Evolutionary conservation across 2,113 vertebrate genomes (phyloP).

Genomic region (Cairina moschata): DNA sequence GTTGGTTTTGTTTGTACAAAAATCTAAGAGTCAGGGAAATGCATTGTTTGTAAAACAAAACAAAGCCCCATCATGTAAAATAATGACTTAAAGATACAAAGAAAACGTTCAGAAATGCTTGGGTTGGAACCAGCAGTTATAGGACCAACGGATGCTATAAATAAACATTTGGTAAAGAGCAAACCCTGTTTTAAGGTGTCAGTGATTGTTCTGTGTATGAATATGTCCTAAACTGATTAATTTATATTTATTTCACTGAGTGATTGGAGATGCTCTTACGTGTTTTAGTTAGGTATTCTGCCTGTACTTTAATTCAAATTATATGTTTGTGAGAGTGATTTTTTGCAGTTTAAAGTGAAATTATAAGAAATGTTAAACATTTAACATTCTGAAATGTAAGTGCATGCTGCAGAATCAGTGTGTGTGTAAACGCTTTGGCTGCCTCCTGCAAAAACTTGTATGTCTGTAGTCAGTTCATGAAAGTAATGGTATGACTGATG

Average conservation of each 20-base stretch:
- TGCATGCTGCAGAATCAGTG: not conserved
- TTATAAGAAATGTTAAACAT: not conserved
- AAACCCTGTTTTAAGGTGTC: not conserved
- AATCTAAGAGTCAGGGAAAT: not conserved
- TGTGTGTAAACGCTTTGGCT: not conserved
- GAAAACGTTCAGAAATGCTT: not conserved
- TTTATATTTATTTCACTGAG: not conserved
- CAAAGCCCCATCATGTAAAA: not conserved
- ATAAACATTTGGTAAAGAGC: not conserved
- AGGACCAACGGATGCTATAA: not conserved
- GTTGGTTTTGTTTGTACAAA: not conserved
- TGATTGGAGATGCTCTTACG: not conserved
- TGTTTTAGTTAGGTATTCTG: not conserved
- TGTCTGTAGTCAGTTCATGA: not conserved
- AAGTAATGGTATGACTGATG: not conserved
- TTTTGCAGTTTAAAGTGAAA: not conserved
- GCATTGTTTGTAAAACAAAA: not conserved
- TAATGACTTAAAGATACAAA: not conserved
- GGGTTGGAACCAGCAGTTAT: not conserved
- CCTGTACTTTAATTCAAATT: not conserved
- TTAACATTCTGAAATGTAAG: not conserved
- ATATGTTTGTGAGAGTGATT: not conserved
- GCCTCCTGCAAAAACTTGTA: not conserved
- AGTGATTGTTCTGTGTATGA: not conserved
- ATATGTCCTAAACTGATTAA: not conserved